Conservation (phyloP, 2,113 vertebrate genomes). For the Zingel zingel region DNA sequence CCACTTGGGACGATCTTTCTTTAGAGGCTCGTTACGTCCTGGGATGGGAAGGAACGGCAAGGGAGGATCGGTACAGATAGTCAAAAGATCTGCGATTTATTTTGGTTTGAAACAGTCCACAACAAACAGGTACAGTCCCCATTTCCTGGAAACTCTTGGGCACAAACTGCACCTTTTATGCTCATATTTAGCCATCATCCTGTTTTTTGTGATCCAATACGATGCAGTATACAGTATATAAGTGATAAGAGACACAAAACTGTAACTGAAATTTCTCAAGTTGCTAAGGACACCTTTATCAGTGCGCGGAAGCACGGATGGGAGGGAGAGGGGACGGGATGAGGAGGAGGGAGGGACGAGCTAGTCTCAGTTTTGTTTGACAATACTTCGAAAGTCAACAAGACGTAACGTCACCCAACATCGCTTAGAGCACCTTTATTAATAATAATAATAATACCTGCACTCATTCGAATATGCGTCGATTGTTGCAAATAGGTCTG, state of each 20-base stretch:
- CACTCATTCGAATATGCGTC: too few relatives aligned
- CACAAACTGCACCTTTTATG: neutral
- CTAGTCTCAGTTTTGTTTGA: too few relatives aligned
- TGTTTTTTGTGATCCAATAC: neutral
- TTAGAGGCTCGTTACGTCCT: constrained; percentile 96
- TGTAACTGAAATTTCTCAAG: neutral
- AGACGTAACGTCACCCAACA: too few relatives aligned
- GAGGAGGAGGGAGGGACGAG: too few relatives aligned
- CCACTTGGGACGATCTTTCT: constrained; percentile 97
- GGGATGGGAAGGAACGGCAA: neutral
- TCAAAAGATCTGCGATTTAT: neutral
- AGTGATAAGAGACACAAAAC: neutral
- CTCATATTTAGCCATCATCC: too few relatives aligned
- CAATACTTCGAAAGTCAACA: too few relatives aligned
- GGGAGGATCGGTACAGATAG: neutral
- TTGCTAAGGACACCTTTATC: neutral
- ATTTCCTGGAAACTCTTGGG: neutral
- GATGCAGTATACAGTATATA: neutral
- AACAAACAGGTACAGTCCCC: neutral
- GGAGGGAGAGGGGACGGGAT: too few relatives aligned
- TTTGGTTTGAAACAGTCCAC: neutral
- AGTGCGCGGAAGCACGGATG: too few relatives aligned
- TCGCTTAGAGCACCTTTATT: too few relatives aligned
- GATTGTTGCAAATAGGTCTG: too few relatives aligned
- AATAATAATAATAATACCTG: too few relatives aligned